Conservation (phyloP, 1,140 invertebrate species). For the Tyrophagus putrescentiae region DNA sequence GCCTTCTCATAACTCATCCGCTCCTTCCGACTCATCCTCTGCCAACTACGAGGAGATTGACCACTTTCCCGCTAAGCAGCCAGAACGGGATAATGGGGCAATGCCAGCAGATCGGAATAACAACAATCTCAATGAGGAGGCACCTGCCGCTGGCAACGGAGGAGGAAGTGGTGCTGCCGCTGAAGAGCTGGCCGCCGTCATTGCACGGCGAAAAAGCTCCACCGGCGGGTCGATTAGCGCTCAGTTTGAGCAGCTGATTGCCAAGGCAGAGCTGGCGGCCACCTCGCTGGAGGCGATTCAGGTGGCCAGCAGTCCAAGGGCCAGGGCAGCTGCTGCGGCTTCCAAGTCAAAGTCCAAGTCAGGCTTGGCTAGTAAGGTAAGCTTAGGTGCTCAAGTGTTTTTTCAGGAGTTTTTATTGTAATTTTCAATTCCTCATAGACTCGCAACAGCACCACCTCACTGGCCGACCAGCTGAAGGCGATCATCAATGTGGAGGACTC, state of each 20-base stretch:
- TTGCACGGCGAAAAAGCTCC: background rate
- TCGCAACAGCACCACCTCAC: background rate
- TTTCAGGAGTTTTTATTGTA: too few relatives aligned
- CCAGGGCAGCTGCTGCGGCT: too few relatives aligned
- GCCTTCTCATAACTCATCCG: too few relatives aligned
- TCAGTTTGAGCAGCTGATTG: constrained; percentile 62
- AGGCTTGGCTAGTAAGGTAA: too few relatives aligned
- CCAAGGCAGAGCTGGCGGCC: constrained; percentile 46
- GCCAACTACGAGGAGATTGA: constrained; percentile 8
- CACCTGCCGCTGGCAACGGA: constrained; percentile 1
- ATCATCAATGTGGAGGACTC: constrained; percentile 1
- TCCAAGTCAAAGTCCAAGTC: too few relatives aligned
- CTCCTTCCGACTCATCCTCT: too few relatives aligned
- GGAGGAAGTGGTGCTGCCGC: too few relatives aligned
- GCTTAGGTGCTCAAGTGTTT: too few relatives aligned
- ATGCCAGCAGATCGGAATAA: background rate
- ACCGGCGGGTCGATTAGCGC: constrained; percentile 56
- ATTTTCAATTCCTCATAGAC: constrained; percentile 8
- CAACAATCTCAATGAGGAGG: constrained; percentile 6
- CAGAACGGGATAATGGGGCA: background rate
- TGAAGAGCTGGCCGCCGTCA: background rate
- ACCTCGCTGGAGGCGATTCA: constrained; percentile 19
- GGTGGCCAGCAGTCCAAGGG: too few relatives aligned
- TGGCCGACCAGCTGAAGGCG: constrained; percentile 11
- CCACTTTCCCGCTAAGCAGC: background rate